A percentile compares a stretch with the other conserved stretches of the same genome.
These are phyloP conservation scores for Troglohyphantes excavatus DNA, from an alignment of 2,888 invertebrate species.

Conservation along the genomic window DNA sequence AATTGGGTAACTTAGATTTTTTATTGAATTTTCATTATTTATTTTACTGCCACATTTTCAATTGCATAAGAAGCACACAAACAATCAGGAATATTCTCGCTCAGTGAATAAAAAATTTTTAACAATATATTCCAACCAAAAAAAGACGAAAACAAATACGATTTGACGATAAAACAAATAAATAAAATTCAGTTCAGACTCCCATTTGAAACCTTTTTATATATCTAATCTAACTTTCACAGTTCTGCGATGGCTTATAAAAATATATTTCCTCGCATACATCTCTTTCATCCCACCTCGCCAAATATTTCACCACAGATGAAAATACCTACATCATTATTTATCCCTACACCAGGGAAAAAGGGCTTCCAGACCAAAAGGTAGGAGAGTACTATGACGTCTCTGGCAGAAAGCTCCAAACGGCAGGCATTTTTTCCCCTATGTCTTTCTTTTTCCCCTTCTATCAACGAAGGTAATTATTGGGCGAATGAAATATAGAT, in stretches of 20 bases:
- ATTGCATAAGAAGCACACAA: too few species aligned
- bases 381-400: constrained; percentile 44
- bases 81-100: too few species aligned
- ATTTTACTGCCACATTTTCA: too few species aligned
- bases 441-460: constrained; percentile 1
- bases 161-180: too few species aligned
- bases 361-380: constrained; percentile 11
- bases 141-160: too few species aligned
- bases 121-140: too few species aligned
- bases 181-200: too few species aligned
- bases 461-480: constrained; percentile 14
- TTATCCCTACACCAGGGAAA: constrained; percentile 40
- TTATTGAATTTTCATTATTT: too few species aligned
- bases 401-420: constrained; percentile 36
- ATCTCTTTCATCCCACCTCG: constrained; percentile 19
- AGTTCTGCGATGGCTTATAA: neutral
- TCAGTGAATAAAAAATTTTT: too few species aligned
- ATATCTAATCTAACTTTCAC: neutral
- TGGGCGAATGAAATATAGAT: constrained; percentile 16
- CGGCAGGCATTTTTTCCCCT: constrained; percentile 18
- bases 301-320: constrained; percentile 28
- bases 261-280: neutral
- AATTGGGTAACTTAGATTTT: too few species aligned
- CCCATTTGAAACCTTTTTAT: too few species aligned
- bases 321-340: constrained; percentile 52